A percentile compares a stretch with the other conserved stretches of the same genome.
Conservation (phyloP, 1,140 invertebrate species). For the Octopus sinensis region DNA sequence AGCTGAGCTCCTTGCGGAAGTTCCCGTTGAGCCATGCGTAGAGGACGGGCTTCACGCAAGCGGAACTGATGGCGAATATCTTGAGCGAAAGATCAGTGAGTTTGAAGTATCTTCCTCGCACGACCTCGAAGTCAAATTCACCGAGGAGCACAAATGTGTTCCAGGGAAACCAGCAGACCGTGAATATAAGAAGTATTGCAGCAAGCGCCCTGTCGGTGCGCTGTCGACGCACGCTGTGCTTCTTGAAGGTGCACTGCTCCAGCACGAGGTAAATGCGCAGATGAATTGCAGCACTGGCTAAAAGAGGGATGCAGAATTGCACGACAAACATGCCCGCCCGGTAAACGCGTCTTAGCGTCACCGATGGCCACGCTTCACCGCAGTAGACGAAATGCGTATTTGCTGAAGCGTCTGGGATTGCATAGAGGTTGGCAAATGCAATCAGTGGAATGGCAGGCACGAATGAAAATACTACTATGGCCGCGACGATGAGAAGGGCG, state of each 20-base stretch:
- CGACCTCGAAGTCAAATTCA: conserved; percentile 40
- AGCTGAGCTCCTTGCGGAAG: conserved; percentile 51
- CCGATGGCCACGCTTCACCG: conserved; percentile 47
- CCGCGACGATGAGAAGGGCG: conserved; percentile 38
- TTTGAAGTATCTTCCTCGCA: conserved; percentile 39
- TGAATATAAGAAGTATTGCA: conserved; percentile 90
- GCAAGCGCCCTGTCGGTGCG: conserved; percentile 82
- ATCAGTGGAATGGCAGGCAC: conserved; percentile 47
- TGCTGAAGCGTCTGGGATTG: conserved; percentile 31
- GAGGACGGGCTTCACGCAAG: conserved; percentile 80
- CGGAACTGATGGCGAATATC: conserved; percentile 67
- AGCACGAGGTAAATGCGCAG: conserved; percentile 45
- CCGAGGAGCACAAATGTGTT: conserved; percentile 45
- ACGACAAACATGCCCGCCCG: conserved; percentile 43
- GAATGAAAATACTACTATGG: conserved; percentile 41
- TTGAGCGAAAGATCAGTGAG: conserved; percentile 50
- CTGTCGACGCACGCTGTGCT: conserved; percentile 66
- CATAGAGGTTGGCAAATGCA: conserved; percentile 37
- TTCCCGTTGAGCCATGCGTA: conserved; percentile 68
- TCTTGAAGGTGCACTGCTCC: conserved; percentile 41
- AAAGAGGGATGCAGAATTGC: conserved; percentile 50
- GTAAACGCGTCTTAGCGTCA: conserved; percentile 37
- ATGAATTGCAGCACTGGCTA: conserved; percentile 47
- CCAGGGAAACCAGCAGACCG: conserved; percentile 71
- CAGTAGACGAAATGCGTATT: conserved; percentile 40